phyloP scores from a whole-genome alignment of 2,113 vertebrate species.

The Ictalurus furcatus region DNA sequence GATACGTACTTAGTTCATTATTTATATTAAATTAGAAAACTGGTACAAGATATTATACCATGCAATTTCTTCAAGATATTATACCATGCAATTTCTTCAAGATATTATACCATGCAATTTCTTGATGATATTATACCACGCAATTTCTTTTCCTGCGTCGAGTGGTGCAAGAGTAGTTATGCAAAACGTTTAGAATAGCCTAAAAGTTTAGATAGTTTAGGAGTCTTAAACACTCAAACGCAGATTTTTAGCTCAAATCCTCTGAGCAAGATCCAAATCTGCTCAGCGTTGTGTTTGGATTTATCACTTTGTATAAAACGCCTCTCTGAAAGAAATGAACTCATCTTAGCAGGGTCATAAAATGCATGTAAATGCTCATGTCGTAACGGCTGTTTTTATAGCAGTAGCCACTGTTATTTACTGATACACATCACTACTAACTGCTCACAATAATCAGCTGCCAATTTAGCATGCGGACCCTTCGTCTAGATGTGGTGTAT shows the following conservation, averaged over 20 bases:
- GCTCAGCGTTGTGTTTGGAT: neutral
- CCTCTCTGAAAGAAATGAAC: neutral
- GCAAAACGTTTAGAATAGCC: no score
- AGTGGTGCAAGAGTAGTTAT: neutral
- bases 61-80: neutral
- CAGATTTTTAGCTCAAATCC: neutral
- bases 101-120: neutral
- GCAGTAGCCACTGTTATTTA: neutral
- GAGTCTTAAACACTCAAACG: no score
- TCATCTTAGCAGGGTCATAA: neutral
- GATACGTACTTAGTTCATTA: no score
- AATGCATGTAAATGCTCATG: neutral
- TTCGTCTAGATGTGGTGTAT: neutral
- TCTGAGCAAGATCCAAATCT: neutral
- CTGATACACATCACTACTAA: neutral
- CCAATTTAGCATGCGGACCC: neutral
- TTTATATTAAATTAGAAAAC: no score
- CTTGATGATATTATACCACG: neutral
- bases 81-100: no score
- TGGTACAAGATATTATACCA: no score
- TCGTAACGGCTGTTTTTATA: neutral
- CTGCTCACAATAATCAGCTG: neutral
- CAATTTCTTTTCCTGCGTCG: neutral
- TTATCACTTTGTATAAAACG: neutral
- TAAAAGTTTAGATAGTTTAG: no score